A percentile compares a stretch with the other conserved stretches of the same genome.
These are phyloP conservation scores for Donacobius atricapilla DNA, from an alignment of 2,113 vertebrate species.

Conservation along the genomic window DNA sequence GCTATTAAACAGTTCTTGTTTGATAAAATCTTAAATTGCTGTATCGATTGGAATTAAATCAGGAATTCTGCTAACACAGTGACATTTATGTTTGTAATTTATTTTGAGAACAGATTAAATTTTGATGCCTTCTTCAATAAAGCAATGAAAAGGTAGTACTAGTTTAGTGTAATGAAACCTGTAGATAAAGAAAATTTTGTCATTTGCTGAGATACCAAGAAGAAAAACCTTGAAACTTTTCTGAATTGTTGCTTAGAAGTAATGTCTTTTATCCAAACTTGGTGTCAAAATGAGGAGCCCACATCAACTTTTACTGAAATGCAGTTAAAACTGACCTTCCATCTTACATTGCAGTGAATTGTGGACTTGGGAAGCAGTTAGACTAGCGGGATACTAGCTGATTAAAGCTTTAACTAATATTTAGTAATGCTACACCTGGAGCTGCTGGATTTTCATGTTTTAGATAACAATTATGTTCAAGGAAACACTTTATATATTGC, in stretches of 20 bases:
- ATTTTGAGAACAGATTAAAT: background rate
- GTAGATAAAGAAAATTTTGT: background rate
- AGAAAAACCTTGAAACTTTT: background rate
- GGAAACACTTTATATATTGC: background rate
- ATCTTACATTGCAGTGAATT: background rate
- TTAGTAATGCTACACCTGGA: background rate
- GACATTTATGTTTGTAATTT: background rate
- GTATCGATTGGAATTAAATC: background rate
- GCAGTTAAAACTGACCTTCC: background rate
- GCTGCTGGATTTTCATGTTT: background rate
- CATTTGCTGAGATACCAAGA: background rate
- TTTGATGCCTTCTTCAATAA: background rate
- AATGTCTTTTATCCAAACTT: background rate
- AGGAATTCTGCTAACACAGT: background rate
- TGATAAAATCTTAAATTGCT: background rate
- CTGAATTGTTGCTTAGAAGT: background rate
- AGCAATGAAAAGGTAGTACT: background rate
- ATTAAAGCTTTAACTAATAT: background rate
- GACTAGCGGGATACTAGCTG: accelerated
- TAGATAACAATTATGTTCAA: background rate
- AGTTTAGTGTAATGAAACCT: background rate
- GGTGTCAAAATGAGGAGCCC: background rate
- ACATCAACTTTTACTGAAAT: background rate
- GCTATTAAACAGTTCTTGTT: background rate
- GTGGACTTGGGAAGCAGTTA: background rate